phyloP scores from a whole-genome alignment of 2,797 vertebrate genomes.

The Gallirallus australis region DNA sequence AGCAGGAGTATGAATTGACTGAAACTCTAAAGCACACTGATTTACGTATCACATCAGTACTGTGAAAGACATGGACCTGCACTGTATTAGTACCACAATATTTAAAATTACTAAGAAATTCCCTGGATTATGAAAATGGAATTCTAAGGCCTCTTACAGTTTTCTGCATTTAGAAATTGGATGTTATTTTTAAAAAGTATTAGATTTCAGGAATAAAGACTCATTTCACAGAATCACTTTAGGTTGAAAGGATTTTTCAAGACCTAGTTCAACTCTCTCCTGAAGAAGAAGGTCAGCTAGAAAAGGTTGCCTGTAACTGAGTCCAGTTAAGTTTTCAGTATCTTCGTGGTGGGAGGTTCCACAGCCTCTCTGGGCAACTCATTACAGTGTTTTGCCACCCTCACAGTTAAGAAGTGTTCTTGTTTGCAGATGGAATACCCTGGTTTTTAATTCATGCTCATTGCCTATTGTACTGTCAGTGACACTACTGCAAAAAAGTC shows the following conservation, averaged over 20 bases:
- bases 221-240: background rate
- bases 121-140: background rate
- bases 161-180: background rate
- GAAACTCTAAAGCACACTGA: background rate
- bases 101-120: background rate
- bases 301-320: background rate
- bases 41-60: background rate
- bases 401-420: background rate
- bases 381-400: no score
- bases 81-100: background rate
- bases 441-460: background rate
- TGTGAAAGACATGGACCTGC: background rate
- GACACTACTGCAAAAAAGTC: background rate
- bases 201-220: background rate
- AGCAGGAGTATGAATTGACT: background rate
- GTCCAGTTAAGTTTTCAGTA: background rate
- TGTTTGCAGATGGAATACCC: background rate
- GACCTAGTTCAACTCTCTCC: background rate
- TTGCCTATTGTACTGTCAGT: background rate
- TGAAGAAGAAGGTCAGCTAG: background rate
- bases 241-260: background rate
- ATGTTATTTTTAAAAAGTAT: background rate
- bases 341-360: rapidly evolving
- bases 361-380: no score
- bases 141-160: background rate